These are phyloP conservation scores for Valencia hispanica DNA, from an alignment of 2,797 vertebrate genomes.

Conservation along the genomic window DNA sequence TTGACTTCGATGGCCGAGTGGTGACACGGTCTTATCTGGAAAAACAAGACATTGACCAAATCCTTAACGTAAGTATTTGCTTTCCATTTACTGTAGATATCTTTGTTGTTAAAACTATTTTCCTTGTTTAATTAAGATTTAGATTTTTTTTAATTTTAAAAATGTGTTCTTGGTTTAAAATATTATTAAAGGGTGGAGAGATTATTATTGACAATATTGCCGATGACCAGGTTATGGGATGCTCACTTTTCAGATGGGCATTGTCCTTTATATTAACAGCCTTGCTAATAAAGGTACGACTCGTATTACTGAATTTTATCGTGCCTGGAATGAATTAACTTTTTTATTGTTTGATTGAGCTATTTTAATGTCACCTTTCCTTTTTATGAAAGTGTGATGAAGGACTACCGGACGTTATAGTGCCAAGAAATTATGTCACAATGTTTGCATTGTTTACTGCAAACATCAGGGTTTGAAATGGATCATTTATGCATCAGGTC, in stretches of 20 bases:
- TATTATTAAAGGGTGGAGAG: not conserved
- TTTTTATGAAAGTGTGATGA: no score
- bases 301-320: no score
- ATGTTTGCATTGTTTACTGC: not conserved
- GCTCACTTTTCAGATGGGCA: not conserved
- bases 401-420: not conserved
- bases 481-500: no score
- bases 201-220: not conserved
- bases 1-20: constrained; percentile 97
- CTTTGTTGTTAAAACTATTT: not conserved
- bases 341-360: not conserved
- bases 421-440: not conserved
- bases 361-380: not conserved
- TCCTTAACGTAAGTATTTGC: constrained; percentile 86
- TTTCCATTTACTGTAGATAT: not conserved
- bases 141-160: no score
- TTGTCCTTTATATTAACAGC: not conserved
- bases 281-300: not conserved
- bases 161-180: not conserved
- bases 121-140: not conserved
- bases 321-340: no score
- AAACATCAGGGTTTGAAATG: not conserved
- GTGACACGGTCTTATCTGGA: constrained; percentile 98
- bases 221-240: not conserved
- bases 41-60: constrained; percentile 97